Evolutionary conservation across 1,140 invertebrate genomes (phyloP), one percentile per base, ranked within the genome.

Genomic region (Procambarus virginalis): DNA sequence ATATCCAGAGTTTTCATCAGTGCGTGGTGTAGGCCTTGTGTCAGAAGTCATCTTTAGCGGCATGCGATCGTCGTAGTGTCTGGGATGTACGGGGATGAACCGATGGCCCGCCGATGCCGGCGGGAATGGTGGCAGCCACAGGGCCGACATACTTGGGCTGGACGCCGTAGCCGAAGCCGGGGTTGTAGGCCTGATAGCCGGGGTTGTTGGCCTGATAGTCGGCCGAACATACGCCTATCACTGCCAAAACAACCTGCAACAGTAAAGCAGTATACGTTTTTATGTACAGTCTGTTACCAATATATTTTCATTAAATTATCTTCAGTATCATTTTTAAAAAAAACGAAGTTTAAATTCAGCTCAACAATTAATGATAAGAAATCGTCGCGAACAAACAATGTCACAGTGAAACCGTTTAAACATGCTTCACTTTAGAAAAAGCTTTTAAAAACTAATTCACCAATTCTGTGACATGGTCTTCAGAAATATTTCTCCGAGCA

Each of bases 31-130:
- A 84, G 70, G 58, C 86, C 8, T 48, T n/a, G 60, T 58, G n/a
- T n/a, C n/a, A 58, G 85, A 91, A 91, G 20, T 80, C 81, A 51
- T 87, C 49, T 3, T 78, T 49, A 51, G 85, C 90, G 22, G 90
- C 90, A 46, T n/a, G 85, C 80, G n/a, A 88, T n/a, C 90, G 20
- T 91, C 76, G 48, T 77, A 70, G 48, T 70, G 49, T 70, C 60
- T n/a, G 86, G 10, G 8, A 86, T n/a, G n/a, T n/a, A 48, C 78
- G 14, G 86, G 76, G 64, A 81, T 73, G 77, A 64, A n/a, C 58
- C 45, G n/a, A n/a, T 78, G 22, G n/a, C n/a, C 86, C 46, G 48
- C 20, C 76, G 48, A 60, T 20, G 20, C n/a, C 76, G n/a, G 48
- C 60, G 64, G 86, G 64, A 49, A 70, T 46, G 12, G 46, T 55